Percentiles rank a stretch among this genome's conserved stretches.
These are phyloP conservation scores for Pyrrhia umbra DNA, from an alignment of 2,888 invertebrate species.

Conservation along the genomic window DNA sequence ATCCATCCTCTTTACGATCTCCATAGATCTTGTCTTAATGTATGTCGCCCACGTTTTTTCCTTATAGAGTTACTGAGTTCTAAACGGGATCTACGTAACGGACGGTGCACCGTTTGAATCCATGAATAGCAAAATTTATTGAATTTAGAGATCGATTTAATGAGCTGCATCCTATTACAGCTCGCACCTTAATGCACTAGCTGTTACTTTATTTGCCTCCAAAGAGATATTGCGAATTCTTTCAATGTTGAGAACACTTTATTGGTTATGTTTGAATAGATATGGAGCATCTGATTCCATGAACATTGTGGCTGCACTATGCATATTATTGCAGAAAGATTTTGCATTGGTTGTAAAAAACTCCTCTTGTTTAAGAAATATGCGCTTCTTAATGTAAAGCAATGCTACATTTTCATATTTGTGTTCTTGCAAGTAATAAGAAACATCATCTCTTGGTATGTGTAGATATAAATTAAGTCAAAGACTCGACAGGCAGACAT, in stretches of 20 bases:
- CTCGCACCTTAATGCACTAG: slow-evolving; percentile 33
- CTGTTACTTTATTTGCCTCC: slow-evolving; percentile 41
- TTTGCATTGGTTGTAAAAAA: not conserved
- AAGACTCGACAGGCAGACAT: not conserved
- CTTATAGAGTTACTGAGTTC: slow-evolving; percentile 16
- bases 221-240: slow-evolving; percentile 38
- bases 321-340: not conserved
- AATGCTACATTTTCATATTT: not conserved
- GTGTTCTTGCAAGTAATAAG: not conserved
- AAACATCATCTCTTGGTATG: not conserved
- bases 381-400: not conserved
- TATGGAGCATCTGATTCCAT: slow-evolving; percentile 15
- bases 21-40: slow-evolving; percentile 27
- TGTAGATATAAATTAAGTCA: not conserved
- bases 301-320: not conserved
- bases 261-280: slow-evolving; percentile 17
- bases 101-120: slow-evolving; percentile 48
- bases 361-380: too few relatives aligned
- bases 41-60: slow-evolving; percentile 33
- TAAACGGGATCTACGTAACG: slow-evolving; percentile 46
- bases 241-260: slow-evolving; percentile 25
- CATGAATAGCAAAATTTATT: slow-evolving; percentile 57
- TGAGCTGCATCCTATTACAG: slow-evolving; percentile 47
- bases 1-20: slow-evolving; percentile 12
- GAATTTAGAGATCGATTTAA: slow-evolving; percentile 52